Evolutionary conservation across 92 coral and sea anemone genomes (phyloP), one percentile per base, ranked within the genome.

Genomic region (Zoanthus solanderi): DNA sequence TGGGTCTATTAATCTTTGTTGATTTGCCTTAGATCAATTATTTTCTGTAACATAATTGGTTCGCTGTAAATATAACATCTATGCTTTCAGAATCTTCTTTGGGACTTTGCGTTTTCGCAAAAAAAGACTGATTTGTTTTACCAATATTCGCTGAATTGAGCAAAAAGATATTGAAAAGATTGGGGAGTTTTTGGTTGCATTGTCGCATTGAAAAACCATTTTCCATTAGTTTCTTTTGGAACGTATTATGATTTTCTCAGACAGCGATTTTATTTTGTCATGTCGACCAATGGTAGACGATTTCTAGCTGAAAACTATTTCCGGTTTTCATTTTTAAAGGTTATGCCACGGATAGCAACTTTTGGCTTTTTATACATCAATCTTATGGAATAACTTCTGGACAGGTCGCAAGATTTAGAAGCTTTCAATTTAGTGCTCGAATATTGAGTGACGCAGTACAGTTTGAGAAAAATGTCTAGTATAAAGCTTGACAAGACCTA

Each of bases 31-130:
- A 15, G n/a, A 47, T 48, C 42, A 37, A 37, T 37, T 37, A 16
- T 11, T 29, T 66, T 81, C 15, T 5, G 60, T 31, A 45, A 81
- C 58, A 45, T 65, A 81, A 81, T 81, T 81, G 85, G 85, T 31
- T 81, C 44, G 56, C 46, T 17, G 14, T 56, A 12, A 67, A 50
- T 81, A 66, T 17, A 65, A 46, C 85, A 31, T 46, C 85, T 73
- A 65, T 45, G 30, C n/a, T 53, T 66, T 28, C 13, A 8, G 9
- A 81, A 66, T 65, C 46, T 37, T 47, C 47, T 45, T 18, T 3
- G 45, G 46, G 12, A 42, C 44, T 57, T 46, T 17, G 75, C 75
- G 48, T 81, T 79, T 45, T 67, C 16, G 74, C 9, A 42, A 5
- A 65, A 45, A 31, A 28, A 67, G 9, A 15, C 60, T 54, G 9